phyloP scores from a whole-genome alignment of 2,797 vertebrate species.

The Sorex maritimensis region DNA sequence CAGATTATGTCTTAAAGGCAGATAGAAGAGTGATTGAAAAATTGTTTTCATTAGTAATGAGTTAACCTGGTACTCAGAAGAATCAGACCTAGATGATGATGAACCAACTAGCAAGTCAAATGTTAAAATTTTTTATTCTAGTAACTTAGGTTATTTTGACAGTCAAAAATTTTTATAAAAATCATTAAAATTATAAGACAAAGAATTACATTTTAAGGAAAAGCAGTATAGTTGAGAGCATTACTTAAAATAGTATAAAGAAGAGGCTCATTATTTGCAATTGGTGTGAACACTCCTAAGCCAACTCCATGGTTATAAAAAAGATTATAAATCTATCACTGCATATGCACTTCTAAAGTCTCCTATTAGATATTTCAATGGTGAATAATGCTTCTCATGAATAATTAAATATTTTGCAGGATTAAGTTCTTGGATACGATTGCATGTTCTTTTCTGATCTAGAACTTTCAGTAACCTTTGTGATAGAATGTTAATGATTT shows the following conservation, averaged over 20 bases:
- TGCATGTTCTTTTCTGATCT: conserved; percentile 27
- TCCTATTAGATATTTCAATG: conserved; percentile 19
- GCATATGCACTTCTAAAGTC: neutral
- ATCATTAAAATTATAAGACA: neutral
- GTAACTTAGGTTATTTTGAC: neutral
- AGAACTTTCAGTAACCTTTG: conserved; percentile 27
- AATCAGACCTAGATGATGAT: neutral
- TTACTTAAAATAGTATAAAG: conserved; percentile 18
- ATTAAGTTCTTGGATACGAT: conserved; percentile 40
- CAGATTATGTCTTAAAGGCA: neutral
- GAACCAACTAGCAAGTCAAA: neutral
- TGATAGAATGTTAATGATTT: conserved; percentile 18
- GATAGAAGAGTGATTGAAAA: neutral
- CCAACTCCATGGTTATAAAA: neutral
- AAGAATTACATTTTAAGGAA: conserved; percentile 40
- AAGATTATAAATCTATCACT: conserved; percentile 24
- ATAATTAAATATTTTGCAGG: conserved; percentile 2
- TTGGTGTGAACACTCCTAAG: neutral
- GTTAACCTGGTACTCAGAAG: neutral
- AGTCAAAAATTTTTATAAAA: conserved; percentile 27
- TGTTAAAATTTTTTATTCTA: conserved; percentile 5
- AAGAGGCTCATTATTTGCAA: conserved; percentile 5
- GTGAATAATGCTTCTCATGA: conserved; percentile 20
- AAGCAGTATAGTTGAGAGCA: neutral
- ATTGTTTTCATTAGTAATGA: neutral